A percentile compares a stretch with the other conserved stretches of the same genome.
Evolutionary conservation across 2,113 vertebrate species (phyloP).

Genomic region (Cepphus grylle): DNA sequence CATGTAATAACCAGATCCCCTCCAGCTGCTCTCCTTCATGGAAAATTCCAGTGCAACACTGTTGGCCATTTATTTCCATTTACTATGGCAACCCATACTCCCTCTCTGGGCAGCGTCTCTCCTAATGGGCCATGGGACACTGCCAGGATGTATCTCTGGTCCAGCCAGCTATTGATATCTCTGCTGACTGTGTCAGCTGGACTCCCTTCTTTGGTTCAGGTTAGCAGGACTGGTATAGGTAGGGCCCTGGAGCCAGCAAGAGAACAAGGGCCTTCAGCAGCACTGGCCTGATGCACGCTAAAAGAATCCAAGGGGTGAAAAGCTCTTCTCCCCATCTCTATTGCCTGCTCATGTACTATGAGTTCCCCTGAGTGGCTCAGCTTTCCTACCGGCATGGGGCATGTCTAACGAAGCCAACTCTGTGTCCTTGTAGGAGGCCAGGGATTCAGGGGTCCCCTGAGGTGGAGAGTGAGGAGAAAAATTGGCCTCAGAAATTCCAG

Average conservation of each 20-base stretch:
- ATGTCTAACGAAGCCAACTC: not conserved
- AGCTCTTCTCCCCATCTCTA: not conserved
- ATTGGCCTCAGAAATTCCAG: not conserved
- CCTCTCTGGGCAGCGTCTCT: not conserved
- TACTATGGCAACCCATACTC: not conserved
- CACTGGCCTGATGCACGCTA: not conserved
- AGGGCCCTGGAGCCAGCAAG: not conserved
- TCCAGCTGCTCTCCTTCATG: not conserved
- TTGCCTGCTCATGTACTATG: not conserved
- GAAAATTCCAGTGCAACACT: slow-evolving; percentile 1
- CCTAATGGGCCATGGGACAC: not conserved
- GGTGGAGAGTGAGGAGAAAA: not conserved
- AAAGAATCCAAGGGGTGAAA: not conserved
- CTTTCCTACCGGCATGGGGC: not conserved
- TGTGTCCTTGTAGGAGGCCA: not conserved
- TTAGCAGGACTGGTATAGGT: not conserved
- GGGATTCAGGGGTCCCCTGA: not conserved
- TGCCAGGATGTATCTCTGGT: not conserved
- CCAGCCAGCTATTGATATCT: not conserved
- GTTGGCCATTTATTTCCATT: not conserved
- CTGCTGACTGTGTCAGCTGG: not conserved
- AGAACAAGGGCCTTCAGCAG: not conserved
- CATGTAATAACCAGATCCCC: not conserved
- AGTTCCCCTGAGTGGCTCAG: not conserved
- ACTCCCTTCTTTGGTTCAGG: not conserved